These are phyloP conservation scores for Sorex maritimensis DNA, from an alignment of 2,797 vertebrate genomes.

Conservation along the genomic window DNA sequence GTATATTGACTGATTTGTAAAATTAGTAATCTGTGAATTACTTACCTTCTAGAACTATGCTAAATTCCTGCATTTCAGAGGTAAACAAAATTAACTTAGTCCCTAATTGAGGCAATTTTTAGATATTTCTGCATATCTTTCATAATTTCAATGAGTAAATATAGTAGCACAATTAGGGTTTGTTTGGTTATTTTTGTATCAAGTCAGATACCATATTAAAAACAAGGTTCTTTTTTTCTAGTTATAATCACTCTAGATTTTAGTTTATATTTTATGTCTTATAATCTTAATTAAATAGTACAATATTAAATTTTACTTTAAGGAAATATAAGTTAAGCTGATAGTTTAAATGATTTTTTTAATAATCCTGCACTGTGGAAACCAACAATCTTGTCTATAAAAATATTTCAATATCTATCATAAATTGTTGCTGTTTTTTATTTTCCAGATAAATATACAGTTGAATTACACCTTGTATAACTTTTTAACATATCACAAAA, in stretches of 20 bases:
- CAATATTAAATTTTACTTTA: conserved; percentile 45
- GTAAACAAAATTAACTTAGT: not conserved
- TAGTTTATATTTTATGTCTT: conserved; percentile 34
- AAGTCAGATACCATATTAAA: not conserved
- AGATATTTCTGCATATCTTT: not conserved
- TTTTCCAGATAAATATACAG: conserved; percentile 15
- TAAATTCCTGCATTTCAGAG: not conserved
- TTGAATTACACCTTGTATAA: not conserved
- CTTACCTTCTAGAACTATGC: not conserved
- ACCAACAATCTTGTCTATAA: not conserved
- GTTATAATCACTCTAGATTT: not conserved
- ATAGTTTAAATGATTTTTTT: conserved; percentile 6
- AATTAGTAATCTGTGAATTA: too few relatives aligned
- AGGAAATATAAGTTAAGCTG: not conserved
- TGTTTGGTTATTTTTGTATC: not conserved
- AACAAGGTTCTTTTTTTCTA: not conserved
- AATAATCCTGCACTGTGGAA: not conserved
- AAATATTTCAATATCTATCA: conserved; percentile 35
- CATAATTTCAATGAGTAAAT: conserved; percentile 17
- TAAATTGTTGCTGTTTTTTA: conserved; percentile 8
- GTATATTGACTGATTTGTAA: too few relatives aligned
- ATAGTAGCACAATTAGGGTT: conserved; percentile 22
- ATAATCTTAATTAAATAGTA: not conserved
- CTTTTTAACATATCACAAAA: not conserved
- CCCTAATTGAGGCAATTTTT: not conserved